Conservation (phyloP, 2,888 invertebrate species). For the Cephus runcator region DNA sequence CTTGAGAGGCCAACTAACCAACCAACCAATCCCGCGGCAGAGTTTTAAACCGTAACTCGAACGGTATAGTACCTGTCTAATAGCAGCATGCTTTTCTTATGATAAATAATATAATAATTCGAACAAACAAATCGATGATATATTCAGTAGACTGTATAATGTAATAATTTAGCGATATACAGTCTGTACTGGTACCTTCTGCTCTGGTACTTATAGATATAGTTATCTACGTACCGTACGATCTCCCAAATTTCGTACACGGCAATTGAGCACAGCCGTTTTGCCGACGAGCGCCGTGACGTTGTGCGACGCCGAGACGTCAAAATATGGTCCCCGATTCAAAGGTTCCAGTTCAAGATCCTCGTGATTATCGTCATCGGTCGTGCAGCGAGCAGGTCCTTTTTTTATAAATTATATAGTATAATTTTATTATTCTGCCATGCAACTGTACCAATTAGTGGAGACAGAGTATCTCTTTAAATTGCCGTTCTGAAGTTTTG, state of each 20-base stretch:
- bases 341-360: constrained; percentile 65
- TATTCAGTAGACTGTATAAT: too few species aligned
- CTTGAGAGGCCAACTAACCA: neutral
- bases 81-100: neutral
- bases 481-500: neutral
- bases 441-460: constrained; percentile 6
- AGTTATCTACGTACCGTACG: constrained; percentile 72
- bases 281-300: constrained; percentile 83
- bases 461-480: neutral
- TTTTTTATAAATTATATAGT: constrained; percentile 18
- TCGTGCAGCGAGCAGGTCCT: constrained; percentile 56
- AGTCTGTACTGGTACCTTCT: neutral
- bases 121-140: neutral
- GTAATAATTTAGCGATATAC: neutral
- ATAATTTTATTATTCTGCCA: neutral
- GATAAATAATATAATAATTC: neutral
- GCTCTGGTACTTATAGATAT: neutral
- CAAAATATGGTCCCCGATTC: constrained; percentile 77
- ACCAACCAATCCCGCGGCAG: neutral
- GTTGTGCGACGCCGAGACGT: constrained; percentile 77
- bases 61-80: neutral
- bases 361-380: constrained; percentile 59
- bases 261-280: constrained; percentile 80
- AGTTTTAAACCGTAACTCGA: neutral
- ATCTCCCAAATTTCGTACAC: constrained; percentile 81